Conservation (phyloP, 2,797 vertebrate genomes). For the Danionella dracula region DNA sequence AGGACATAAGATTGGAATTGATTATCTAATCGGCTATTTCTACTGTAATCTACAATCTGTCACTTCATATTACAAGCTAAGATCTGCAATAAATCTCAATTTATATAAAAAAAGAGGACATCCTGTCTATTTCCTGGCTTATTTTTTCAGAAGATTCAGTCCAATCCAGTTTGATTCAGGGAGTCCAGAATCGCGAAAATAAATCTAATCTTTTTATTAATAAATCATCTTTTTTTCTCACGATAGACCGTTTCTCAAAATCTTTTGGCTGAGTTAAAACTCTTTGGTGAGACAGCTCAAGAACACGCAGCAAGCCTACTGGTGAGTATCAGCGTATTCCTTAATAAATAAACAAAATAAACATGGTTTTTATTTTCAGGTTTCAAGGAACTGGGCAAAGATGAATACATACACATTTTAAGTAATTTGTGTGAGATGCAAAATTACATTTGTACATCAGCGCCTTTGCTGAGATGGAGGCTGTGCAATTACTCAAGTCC, state of each 20-base stretch:
- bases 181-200: not conserved
- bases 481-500: no score
- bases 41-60: not conserved
- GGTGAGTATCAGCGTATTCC: constrained; percentile 43
- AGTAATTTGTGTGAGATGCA: not conserved
- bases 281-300: constrained; percentile 53
- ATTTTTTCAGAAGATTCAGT: not conserved
- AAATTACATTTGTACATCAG: no score
- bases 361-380: no score
- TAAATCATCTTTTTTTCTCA: not conserved
- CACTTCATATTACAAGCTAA: no score
- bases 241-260: constrained; percentile 61
- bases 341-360: no score
- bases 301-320: constrained; percentile 55
- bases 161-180: not conserved
- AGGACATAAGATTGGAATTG: not conserved
- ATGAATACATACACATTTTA: not conserved
- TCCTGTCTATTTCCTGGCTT: not conserved
- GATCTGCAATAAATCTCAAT: no score
- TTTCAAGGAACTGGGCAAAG: not conserved
- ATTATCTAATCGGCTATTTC: not conserved
- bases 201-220: not conserved
- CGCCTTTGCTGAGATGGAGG: no score
- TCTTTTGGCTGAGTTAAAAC: constrained; percentile 59
- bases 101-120: no score